A percentile compares a stretch with the other conserved stretches of the same genome.
Evolutionary conservation across 2,888 invertebrate genomes (phyloP).

Genomic region (Drosophila meridiana): DNA sequence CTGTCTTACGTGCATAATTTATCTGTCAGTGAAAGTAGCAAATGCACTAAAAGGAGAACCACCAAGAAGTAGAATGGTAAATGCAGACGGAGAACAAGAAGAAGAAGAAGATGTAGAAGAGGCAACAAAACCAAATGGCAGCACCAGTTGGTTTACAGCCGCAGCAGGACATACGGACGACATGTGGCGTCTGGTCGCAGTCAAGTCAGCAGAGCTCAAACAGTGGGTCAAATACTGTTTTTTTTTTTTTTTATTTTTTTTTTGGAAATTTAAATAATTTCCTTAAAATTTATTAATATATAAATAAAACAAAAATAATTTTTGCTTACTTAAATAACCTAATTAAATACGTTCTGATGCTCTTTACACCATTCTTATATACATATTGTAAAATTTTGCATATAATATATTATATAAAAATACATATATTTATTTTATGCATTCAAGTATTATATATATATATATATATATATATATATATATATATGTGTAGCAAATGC

Average conservation of each 20-base stretch:
- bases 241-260: too few species aligned
- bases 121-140: conserved; percentile 23
- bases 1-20: conserved; percentile 68
- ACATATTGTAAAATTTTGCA: too few species aligned
- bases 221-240: conserved; percentile 22
- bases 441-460: too few species aligned
- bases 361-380: too few species aligned
- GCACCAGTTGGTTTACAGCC: conserved; percentile 44
- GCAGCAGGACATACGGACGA: conserved; percentile 31
- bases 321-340: too few species aligned
- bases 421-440: too few species aligned
- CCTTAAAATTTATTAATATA: too few species aligned
- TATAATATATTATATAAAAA: too few species aligned
- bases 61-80: conserved; percentile 5
- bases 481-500: conserved; percentile 48
- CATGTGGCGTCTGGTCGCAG: conserved; percentile 42
- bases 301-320: too few species aligned
- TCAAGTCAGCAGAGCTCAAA: conserved; percentile 23
- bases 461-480: too few species aligned
- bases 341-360: too few species aligned
- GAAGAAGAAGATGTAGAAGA: not conserved
- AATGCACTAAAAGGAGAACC: conserved; percentile 36
- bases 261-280: too few species aligned
- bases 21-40: conserved; percentile 67
- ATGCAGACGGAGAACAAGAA: not conserved